A percentile compares a stretch with the other conserved stretches of the same genome.
phyloP scores from a whole-genome alignment of 2,113 vertebrate genomes.

The Gymnorhina tibicen region DNA sequence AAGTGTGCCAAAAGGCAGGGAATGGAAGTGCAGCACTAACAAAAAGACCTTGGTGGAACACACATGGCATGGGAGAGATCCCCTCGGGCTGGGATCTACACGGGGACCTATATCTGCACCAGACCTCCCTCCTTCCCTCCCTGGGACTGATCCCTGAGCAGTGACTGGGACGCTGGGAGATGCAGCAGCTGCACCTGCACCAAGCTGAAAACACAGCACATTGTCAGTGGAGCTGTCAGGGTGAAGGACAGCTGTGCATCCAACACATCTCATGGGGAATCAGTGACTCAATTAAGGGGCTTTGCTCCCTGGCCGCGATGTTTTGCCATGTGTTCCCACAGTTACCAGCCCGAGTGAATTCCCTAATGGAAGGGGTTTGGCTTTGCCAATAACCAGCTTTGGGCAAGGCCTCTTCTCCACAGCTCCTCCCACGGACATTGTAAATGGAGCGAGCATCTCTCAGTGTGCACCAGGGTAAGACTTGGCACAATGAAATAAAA shows the following conservation, averaged over 20 bases:
- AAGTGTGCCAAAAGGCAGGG: neutral
- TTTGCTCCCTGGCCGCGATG: neutral
- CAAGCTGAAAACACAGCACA: neutral
- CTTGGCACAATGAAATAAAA: neutral
- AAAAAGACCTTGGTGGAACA: neutral
- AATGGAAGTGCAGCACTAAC: neutral
- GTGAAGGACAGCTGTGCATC: neutral
- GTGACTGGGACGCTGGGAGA: neutral
- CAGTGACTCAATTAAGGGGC: neutral
- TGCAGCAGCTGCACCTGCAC: neutral
- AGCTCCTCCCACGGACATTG: rapidly evolving
- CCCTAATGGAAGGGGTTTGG: neutral
- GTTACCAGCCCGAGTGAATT: neutral
- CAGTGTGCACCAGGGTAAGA: neutral
- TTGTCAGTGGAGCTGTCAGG: neutral
- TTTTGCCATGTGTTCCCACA: neutral
- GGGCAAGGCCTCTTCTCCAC: neutral
- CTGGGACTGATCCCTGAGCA: neutral
- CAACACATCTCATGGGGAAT: neutral
- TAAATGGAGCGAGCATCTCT: neutral
- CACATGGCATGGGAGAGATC: neutral
- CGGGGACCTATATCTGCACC: rapidly evolving
- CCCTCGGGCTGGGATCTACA: neutral
- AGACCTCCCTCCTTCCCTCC: neutral
- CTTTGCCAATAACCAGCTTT: neutral